Conservation (phyloP, 2,113 vertebrate genomes). For the Ramphastos sulfuratus region DNA sequence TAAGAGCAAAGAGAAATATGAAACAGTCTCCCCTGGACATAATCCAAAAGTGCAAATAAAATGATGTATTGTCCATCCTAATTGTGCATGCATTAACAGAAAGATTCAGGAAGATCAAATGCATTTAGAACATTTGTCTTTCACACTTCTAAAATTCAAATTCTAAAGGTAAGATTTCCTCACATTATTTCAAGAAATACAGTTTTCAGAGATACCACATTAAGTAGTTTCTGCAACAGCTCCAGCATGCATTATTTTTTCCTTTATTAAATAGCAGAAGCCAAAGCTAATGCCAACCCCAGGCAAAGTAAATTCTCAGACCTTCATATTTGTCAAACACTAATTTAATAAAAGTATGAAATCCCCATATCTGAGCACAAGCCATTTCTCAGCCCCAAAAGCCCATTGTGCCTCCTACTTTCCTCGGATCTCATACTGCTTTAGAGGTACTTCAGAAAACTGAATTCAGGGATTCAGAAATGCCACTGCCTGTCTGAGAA, state of each 20-base stretch:
- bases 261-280: neutral
- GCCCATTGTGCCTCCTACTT: neutral
- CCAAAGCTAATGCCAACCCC: neutral
- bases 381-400: neutral
- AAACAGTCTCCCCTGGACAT: neutral
- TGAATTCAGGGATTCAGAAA: neutral
- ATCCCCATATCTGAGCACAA: neutral
- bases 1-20: neutral
- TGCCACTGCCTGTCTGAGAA: neutral
- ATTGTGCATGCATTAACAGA: neutral
- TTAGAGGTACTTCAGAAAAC: neutral
- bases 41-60: neutral
- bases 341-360: neutral
- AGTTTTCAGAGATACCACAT: neutral
- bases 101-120: neutral
- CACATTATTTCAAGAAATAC: neutral
- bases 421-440: neutral
- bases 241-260: neutral
- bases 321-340: neutral
- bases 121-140: neutral
- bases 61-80: neutral
- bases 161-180: neutral
- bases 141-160: neutral
- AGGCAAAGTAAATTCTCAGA: conserved; percentile 23
- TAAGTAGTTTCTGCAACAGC: neutral